phyloP scores from a whole-genome alignment of 2,113 vertebrate species.

The Egretta garzetta region DNA sequence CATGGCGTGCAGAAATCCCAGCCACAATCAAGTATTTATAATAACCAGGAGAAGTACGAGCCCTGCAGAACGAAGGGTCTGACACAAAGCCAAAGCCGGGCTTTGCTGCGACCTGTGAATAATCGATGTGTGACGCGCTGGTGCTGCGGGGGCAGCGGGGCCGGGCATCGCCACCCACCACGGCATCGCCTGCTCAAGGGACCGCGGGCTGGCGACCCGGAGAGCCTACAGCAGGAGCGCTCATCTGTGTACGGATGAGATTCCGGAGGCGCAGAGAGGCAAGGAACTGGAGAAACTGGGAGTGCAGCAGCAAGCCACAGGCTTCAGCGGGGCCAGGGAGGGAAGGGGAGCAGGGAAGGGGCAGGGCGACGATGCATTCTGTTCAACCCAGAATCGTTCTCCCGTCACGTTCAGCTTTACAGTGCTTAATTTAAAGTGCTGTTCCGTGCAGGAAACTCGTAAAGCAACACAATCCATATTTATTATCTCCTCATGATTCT shows the following conservation, averaged over 20 bases:
- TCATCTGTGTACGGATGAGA: too few relatives aligned
- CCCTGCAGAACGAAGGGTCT: background rate
- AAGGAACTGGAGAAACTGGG: background rate
- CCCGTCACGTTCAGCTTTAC: background rate
- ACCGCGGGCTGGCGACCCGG: background rate
- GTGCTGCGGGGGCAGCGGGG: rapidly evolving
- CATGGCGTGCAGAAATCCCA: rapidly evolving
- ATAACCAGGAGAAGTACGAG: background rate
- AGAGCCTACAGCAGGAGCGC: background rate
- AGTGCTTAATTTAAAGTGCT: background rate
- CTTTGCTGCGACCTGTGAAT: background rate
- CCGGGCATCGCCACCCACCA: background rate
- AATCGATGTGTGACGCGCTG: rapidly evolving
- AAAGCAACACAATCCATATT: background rate
- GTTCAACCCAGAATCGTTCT: background rate
- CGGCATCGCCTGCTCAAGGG: background rate
- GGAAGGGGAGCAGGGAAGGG: background rate
- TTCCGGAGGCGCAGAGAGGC: background rate
- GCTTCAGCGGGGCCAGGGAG: background rate
- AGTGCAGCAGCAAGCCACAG: background rate
- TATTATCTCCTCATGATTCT: background rate
- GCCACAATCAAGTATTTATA: background rate
- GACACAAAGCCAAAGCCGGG: background rate
- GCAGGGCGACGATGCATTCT: background rate
- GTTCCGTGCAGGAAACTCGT: background rate